Conservation (phyloP, 2,888 invertebrate genomes). For the Vanessa cardui region DNA sequence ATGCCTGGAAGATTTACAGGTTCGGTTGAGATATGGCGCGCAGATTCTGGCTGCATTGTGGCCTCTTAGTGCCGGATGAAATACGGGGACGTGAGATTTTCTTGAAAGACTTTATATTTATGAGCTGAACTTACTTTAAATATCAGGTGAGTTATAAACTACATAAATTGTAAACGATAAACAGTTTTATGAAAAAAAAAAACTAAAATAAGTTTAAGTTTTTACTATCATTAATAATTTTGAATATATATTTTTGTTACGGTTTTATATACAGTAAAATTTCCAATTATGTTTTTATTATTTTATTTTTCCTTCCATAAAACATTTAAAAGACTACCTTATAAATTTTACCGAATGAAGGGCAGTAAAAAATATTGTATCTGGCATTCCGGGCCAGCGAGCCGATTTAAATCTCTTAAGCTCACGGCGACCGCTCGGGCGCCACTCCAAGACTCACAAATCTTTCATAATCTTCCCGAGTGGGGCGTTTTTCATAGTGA, state of each 20-base stretch:
- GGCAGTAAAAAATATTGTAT: slow-evolving; percentile 78
- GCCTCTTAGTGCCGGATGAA: slow-evolving; percentile 46
- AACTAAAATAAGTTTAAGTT: too few relatives aligned
- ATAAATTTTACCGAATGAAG: slow-evolving; percentile 61
- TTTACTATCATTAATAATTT: too few relatives aligned
- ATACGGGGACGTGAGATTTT: slow-evolving; percentile 41
- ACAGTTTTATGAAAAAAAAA: background rate
- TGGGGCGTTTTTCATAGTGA: slow-evolving; percentile 77
- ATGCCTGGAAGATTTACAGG: slow-evolving; percentile 81
- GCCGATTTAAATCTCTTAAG: slow-evolving; percentile 82
- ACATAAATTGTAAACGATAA: background rate
- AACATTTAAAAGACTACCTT: background rate
- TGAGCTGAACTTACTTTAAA: slow-evolving; percentile 18
- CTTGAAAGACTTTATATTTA: slow-evolving; percentile 31
- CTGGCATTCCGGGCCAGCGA: slow-evolving; percentile 78
- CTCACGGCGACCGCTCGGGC: slow-evolving; percentile 72
- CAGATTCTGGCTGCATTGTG: slow-evolving; percentile 72
- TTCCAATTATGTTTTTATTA: too few relatives aligned
- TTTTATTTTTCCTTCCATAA: too few relatives aligned
- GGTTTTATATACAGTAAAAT: too few relatives aligned
- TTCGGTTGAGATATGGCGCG: slow-evolving; percentile 68
- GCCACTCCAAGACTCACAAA: slow-evolving; percentile 78
- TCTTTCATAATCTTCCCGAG: slow-evolving; percentile 81
- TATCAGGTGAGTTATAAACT: background rate
- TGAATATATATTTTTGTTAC: too few relatives aligned